phyloP scores from a whole-genome alignment of 2,113 vertebrate genomes.

The Zootoca vivipara region DNA sequence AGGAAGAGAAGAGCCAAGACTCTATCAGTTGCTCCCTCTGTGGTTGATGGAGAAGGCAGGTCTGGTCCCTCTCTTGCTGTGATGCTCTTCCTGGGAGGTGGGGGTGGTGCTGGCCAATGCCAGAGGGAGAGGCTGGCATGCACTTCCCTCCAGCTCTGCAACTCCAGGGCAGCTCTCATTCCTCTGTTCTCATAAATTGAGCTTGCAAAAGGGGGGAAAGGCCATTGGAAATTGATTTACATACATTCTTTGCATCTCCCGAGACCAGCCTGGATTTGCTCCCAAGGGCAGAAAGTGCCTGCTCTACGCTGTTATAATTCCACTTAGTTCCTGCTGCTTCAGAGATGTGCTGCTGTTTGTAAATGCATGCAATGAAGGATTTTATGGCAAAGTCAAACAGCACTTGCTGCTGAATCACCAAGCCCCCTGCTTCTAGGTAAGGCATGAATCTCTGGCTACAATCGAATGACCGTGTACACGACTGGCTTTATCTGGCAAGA shows the following conservation, averaged over 20 bases:
- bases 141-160: not conserved
- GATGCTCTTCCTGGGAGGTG: no score
- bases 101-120: no score
- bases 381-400: conserved; percentile 68
- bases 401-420: conserved; percentile 66
- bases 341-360: conserved; percentile 37
- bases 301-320: not conserved
- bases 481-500: no score
- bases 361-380: conserved; percentile 51
- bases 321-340: conserved; percentile 17
- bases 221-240: not conserved
- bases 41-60: no score
- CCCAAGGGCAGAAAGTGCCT: accelerated
- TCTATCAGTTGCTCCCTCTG: no score
- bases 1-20: no score
- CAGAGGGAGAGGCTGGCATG: not conserved
- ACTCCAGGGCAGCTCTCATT: not conserved
- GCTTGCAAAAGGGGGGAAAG: not conserved
- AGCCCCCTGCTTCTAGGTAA: conserved; percentile 41
- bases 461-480: no score
- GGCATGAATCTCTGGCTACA: conserved; percentile 34
- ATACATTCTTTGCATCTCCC: not conserved
- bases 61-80: no score
- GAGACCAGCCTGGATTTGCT: not conserved
- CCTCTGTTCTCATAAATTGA: not conserved